Evolutionary conservation across 2,797 vertebrate species (phyloP), one percentile per base, ranked within the genome.

Genomic region (Otolemur crassicaudatus): DNA sequence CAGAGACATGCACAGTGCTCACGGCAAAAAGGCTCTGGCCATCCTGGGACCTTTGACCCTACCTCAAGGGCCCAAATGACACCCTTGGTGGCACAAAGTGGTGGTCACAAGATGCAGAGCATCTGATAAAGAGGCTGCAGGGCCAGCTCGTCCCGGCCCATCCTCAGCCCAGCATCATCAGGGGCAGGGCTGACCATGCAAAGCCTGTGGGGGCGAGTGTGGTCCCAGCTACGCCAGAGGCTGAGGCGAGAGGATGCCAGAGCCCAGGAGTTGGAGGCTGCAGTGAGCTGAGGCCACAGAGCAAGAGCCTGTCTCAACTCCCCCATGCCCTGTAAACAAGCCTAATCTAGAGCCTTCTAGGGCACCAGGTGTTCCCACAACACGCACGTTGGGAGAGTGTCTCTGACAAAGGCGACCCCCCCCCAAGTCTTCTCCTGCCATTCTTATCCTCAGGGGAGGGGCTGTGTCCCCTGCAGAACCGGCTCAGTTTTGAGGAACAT

Each of bases 71-170:
- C 29, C 37, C 60, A 37, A 11, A 20, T 31, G 43, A 72, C 12
- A 10, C 20, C 37, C 37, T 0, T 23, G 37, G 27, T 43, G 27
- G 16, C 34, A 5, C 4, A 34, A 49, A 7, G 27, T 10, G 49
- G 69, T 1, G 12, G n/a, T 14, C 40, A 2, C 13, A 3, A 3
- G 3, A 8, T 11, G 9, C 14, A n/a, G 53, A 0, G 13, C 49
- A 20, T 5, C 43, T 2, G 25, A 83, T 40, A 46, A 65, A 25
- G 53, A 22, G 4, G 7, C 9, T 9, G 53, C 2, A 25, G n/a
- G 19, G 10, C 29, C 22, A 56, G n/a, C 3, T 4, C 22, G 0
- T 12, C 49, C 31, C 49, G 9, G 31, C 31, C n/a, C n/a, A 1
- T 25, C 53, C 3, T 1, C 16, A 3, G 3, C 76, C 31, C 53